Conservation (phyloP, 2,888 invertebrate species). For the Beris chalybata region DNA sequence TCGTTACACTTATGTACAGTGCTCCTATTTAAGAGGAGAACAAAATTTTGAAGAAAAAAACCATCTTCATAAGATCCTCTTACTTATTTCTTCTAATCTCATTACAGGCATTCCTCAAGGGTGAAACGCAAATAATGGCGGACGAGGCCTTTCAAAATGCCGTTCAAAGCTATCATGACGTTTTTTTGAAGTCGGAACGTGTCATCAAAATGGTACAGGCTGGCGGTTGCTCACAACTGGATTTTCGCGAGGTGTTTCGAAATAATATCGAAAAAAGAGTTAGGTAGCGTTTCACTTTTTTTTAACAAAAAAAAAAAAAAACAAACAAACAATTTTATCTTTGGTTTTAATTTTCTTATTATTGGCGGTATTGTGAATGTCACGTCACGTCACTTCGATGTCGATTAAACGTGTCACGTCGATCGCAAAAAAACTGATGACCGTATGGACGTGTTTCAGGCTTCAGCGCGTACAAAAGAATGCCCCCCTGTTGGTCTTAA, state of each 20-base stretch:
- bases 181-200: constrained; percentile 95
- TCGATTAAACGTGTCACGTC: no score
- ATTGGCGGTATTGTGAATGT: no score
- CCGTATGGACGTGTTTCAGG: no score
- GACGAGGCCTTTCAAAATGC: constrained; percentile 99
- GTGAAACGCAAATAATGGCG: constrained; percentile 97
- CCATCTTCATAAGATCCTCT: constrained; percentile 4
- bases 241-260: constrained; percentile 97
- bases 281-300: constrained; percentile 60
- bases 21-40: no score
- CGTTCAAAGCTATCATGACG: constrained; percentile 92
- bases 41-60: no score
- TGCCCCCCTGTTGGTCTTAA: no score
- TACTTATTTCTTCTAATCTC: constrained; percentile 1
- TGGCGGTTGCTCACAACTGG: constrained; percentile 97
- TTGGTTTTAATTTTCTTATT: constrained; percentile 25
- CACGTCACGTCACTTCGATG: no score
- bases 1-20: no score
- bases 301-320: constrained; percentile 25
- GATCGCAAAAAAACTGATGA: no score
- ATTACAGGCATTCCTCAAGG: constrained; percentile 85
- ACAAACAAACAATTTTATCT: no score
- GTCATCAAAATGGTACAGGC: constrained; percentile 96
- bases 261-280: constrained; percentile 99
- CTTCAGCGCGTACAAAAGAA: no score